phyloP scores from a whole-genome alignment of 2,113 vertebrate species.

The Fregata magnificens region DNA sequence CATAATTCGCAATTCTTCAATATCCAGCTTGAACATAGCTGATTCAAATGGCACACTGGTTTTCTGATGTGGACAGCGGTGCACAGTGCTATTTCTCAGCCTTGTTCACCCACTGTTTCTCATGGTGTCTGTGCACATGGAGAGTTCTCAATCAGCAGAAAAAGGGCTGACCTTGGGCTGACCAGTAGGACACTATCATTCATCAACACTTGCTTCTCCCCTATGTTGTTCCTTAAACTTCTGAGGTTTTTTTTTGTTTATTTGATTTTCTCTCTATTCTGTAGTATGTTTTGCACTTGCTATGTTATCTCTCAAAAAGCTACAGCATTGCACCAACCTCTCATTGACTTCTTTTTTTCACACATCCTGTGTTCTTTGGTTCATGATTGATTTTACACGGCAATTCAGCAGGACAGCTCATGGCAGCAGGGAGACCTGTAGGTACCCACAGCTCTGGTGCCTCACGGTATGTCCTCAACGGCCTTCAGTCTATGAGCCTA shows the following conservation, averaged over 20 bases:
- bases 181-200: background rate
- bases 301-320: background rate
- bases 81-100: background rate
- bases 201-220: background rate
- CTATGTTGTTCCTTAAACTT: background rate
- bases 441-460: background rate
- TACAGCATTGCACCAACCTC: background rate
- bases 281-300: background rate
- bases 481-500: background rate
- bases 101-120: background rate
- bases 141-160: background rate
- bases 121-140: background rate
- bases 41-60: background rate
- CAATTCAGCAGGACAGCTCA: background rate
- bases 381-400: background rate
- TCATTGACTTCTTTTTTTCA: background rate
- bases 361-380: background rate
- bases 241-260: background rate
- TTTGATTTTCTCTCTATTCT: background rate
- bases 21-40: background rate
- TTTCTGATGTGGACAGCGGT: background rate
- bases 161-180: rapidly evolving
- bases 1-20: background rate
- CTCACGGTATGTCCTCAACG: background rate
- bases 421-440: background rate